Base-by-base conservation (phyloP, 2,113 vertebrate species). In the Todiramphus saurophagus region DNA sequence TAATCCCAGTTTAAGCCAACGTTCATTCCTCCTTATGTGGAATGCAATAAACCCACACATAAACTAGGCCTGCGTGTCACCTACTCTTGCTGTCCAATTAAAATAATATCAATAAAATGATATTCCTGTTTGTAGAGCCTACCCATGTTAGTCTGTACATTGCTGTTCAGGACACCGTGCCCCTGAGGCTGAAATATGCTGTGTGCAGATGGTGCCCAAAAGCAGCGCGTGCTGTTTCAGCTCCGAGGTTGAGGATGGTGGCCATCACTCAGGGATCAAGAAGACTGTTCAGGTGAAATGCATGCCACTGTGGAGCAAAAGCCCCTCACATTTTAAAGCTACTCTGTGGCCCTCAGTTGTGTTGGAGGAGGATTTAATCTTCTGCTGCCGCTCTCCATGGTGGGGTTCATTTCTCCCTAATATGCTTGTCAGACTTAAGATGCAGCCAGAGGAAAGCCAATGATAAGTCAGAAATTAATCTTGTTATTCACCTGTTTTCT, bases 221-320 rank as follows among this genome's bases (percentile, higher is more conserved):
- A 76, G 7, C 1, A 0, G 0, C 5, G 9, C 1, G 0, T 35
- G 13, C 21, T 11, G 15, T 63, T 74, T 70, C 31, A 66, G 4
- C 19, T 76, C 25, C 18, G 24, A 5, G 6, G 1, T 1, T 69
- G 44, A 18, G 19, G 23, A 30, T 8, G 3, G 20, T 20, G 59
- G 7, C 8, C 1, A 0, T 66, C 2, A 1, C 13, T 62, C 20
- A 35, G 10, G 5, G 16, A 3, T 44, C 48, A 66, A 24, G 37
- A 17, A 77, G 35, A n/a, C 37, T 43, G 2, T n/a, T 16, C 0
- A 0, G 5, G 7, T 74, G 44, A 83, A 56, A 62, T 0, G 2
- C 20, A 31, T 12, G 55, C 21, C 19, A 9, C 21, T 35, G 13
- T 14, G 18, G 11, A 16, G 9, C 13, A 56, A 73, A 77, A 73